Percentiles rank a stretch among this genome's conserved stretches.
These are phyloP conservation scores for Nannoperca australis DNA, from an alignment of 2,797 vertebrate species.

Conservation along the genomic window DNA sequence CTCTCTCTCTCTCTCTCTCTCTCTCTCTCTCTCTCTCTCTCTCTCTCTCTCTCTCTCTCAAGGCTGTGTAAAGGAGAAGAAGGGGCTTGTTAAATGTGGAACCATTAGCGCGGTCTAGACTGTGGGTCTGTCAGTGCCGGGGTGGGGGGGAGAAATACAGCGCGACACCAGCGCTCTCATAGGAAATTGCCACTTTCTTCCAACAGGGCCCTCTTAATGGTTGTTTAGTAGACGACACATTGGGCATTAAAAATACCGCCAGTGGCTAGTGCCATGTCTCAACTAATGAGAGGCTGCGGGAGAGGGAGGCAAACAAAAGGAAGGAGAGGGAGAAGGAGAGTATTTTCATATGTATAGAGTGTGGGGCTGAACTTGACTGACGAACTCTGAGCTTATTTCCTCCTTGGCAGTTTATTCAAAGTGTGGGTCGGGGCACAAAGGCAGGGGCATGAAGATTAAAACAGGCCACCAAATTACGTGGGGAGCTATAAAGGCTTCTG, in stretches of 20 bases:
- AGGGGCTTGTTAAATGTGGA: slow-evolving; percentile 66
- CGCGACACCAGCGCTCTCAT: slow-evolving; percentile 55
- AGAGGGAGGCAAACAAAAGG: slow-evolving; percentile 25
- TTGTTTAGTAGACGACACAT: slow-evolving; percentile 71
- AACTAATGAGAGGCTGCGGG: slow-evolving; percentile 48
- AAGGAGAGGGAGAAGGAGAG: background rate
- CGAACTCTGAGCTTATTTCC: slow-evolving; percentile 45
- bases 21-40: background rate
- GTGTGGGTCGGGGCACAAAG: slow-evolving; percentile 7
- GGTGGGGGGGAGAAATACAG: slow-evolving; percentile 57
- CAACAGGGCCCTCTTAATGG: slow-evolving; percentile 65
- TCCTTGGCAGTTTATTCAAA: slow-evolving; percentile 43
- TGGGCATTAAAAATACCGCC: slow-evolving; percentile 65
- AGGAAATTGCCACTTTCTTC: slow-evolving; percentile 79
- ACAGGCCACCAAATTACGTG: slow-evolving; percentile 32
- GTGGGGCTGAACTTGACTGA: slow-evolving; percentile 23
- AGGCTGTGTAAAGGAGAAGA: slow-evolving; percentile 28
- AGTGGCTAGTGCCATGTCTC: slow-evolving; percentile 51
- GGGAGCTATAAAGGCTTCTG: slow-evolving; percentile 2
- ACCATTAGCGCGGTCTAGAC: slow-evolving; percentile 73
- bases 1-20: too few relatives aligned
- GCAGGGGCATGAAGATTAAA: slow-evolving; percentile 32
- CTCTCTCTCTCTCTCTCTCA: slow-evolving; percentile 27
- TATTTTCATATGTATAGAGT: slow-evolving; percentile 30
- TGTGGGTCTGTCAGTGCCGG: slow-evolving; percentile 59